These are phyloP conservation scores for Colostygia pectinataria DNA, from an alignment of 2,888 invertebrate genomes.

Conservation along the genomic window DNA sequence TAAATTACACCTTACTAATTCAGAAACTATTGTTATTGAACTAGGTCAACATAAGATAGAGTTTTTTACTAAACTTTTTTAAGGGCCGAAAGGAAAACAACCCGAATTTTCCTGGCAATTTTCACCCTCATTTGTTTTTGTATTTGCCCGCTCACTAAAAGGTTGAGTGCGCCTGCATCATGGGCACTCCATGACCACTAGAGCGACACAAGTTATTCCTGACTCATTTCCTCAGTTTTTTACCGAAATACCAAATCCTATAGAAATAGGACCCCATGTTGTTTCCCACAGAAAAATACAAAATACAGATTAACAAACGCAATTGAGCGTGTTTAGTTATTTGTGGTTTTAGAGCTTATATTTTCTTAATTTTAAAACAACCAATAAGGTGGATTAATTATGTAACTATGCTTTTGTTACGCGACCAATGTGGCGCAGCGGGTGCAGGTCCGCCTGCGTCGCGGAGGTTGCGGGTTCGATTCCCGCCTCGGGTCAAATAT, in stretches of 20 bases:
- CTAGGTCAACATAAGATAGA: no score
- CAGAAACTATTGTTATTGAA: no score
- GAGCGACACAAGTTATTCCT: conserved; percentile 62
- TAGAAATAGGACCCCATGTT: conserved; percentile 45
- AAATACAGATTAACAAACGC: conserved; percentile 41
- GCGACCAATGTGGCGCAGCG: no score
- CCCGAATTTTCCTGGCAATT: not conserved
- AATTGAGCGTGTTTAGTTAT: conserved; percentile 3
- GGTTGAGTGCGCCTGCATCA: conserved; percentile 14
- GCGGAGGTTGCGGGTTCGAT: no score
- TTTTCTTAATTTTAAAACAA: not conserved
- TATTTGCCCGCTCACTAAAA: not conserved
- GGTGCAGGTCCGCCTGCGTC: no score
- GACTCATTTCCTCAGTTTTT: conserved; percentile 74
- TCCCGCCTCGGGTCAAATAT: no score
- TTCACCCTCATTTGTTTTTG: no score
- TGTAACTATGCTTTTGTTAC: no score
- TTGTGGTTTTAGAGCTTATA: not conserved
- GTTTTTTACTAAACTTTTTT: no score
- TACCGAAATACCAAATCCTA: conserved; percentile 51
- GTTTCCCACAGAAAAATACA: conserved; percentile 59
- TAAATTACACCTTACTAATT: no score
- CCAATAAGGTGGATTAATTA: no score
- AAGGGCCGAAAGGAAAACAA: no score
- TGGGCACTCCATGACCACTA: conserved; percentile 43